Base-by-base conservation (phyloP, 2,797 vertebrate species). In the Tapera naevia region DNA sequence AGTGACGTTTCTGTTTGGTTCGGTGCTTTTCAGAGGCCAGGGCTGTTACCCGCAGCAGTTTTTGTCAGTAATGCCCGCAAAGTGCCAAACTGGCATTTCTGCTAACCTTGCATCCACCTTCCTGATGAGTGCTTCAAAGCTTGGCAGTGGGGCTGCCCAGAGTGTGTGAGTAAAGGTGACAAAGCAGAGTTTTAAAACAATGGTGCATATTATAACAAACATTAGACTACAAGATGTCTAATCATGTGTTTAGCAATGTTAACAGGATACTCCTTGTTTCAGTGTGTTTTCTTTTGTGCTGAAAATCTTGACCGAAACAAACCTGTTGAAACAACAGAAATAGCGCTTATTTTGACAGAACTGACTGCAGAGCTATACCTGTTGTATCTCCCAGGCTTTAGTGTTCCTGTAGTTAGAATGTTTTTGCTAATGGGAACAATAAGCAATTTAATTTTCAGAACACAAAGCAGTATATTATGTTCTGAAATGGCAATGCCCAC, bases 201-300 rank as follows among this genome's bases (percentile, higher is more conserved):
- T 11, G 11, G 53, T 0, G 0, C 21, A 10, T 13, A 2, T 30
- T 1, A 1, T 28, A 66, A n/a, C 7, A 33, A 56, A 4, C 17
- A 2, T 4, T 16, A 21, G 33, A 12, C 27, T 61, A n/a, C 16
- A 39, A n/a, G 30, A 9, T 58, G 19, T 48, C 50, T 58, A 0
- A 28, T 70, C 17, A 19, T 39, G 28, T 89, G 28, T 43, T 76
- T 5, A 60, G 33, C 17, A 46, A 1, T 54, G n/a, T 35, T 76
- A 69, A 8, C 16, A 13, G 27, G 6, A 2, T 39, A 7, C 1
- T 79, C 5, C 22, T 86, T n/a, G 4, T 53, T 58, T 7, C 25
- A 11, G 5, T 11, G 6, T 33, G 19, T 43, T 75, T 75, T 46
- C 25, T 65, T 73, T 66, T 62, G 33, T 50, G 37, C 25, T 46